Percentiles rank a stretch among this genome's conserved stretches.
Evolutionary conservation across 2,113 vertebrate genomes (phyloP).

Genomic region (Catharus fuscescens): DNA sequence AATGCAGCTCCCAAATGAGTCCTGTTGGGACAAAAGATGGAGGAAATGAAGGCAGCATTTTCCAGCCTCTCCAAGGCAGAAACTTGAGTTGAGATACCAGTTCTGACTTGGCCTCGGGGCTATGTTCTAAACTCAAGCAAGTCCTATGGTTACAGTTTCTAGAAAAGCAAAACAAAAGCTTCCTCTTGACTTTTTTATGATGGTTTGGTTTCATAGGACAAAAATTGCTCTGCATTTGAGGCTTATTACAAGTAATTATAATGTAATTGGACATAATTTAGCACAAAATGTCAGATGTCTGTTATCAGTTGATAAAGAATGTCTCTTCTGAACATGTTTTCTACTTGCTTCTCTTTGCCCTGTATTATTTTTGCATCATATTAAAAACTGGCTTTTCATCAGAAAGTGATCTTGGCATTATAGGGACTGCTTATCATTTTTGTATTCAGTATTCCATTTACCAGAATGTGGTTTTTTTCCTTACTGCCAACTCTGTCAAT

Average conservation of each 20-base stretch:
- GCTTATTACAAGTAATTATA: background rate
- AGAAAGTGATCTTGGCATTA: background rate
- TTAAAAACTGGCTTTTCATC: background rate
- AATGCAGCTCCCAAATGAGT: background rate
- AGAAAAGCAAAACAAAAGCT: background rate
- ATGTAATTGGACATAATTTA: background rate
- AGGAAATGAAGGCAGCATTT: background rate
- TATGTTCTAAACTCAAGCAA: background rate
- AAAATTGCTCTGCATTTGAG: background rate
- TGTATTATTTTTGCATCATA: background rate
- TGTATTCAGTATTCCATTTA: background rate
- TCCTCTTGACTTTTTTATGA: background rate
- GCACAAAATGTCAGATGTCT: background rate
- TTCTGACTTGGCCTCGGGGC: background rate
- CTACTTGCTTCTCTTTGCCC: background rate
- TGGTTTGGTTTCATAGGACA: background rate
- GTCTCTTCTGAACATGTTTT: background rate
- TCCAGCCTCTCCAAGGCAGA: background rate
- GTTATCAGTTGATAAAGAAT: background rate
- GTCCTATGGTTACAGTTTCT: background rate
- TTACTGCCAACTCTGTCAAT: background rate
- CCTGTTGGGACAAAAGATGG: background rate
- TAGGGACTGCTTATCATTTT: background rate
- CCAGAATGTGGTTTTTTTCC: background rate
- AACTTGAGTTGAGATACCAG: accelerated